Conservation (phyloP, 2,888 invertebrate genomes). For the Keiferia lycopersicella region DNA sequence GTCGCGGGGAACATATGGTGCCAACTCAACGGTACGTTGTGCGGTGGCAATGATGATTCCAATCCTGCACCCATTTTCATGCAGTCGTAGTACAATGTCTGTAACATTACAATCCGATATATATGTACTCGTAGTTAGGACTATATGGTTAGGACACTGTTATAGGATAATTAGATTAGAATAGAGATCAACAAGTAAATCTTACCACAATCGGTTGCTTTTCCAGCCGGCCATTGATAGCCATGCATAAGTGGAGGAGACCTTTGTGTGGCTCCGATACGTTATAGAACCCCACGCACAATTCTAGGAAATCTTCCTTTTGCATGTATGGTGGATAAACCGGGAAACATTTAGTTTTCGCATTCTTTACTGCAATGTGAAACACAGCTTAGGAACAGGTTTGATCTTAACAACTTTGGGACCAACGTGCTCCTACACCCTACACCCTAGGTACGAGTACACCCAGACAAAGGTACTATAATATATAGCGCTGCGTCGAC, state of each 20-base stretch:
- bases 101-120: not conserved
- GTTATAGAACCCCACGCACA: constrained; percentile 12
- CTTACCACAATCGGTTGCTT: not conserved
- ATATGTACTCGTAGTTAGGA: too few relatives aligned
- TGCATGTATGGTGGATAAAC: not conserved
- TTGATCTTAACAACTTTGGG: not conserved
- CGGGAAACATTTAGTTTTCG: constrained; percentile 1
- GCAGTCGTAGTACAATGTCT: constrained; percentile 2
- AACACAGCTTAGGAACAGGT: not conserved
- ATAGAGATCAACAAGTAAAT: not conserved
- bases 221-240: not conserved
- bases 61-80: not conserved
- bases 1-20: not conserved
- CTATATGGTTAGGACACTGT: too few relatives aligned
- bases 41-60: not conserved
- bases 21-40: not conserved
- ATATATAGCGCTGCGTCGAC: too few relatives aligned
- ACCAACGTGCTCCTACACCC: not conserved
- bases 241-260: not conserved
- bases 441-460: too few relatives aligned
- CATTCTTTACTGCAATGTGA: not conserved
- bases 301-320: not conserved
- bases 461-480: too few relatives aligned
- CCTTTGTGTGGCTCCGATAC: not conserved
- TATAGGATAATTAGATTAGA: too few relatives aligned